Percentiles rank a stretch among this genome's conserved stretches.
These are phyloP conservation scores for Syritta pipiens DNA, from an alignment of 2,888 invertebrate genomes.

Conservation along the genomic window DNA sequence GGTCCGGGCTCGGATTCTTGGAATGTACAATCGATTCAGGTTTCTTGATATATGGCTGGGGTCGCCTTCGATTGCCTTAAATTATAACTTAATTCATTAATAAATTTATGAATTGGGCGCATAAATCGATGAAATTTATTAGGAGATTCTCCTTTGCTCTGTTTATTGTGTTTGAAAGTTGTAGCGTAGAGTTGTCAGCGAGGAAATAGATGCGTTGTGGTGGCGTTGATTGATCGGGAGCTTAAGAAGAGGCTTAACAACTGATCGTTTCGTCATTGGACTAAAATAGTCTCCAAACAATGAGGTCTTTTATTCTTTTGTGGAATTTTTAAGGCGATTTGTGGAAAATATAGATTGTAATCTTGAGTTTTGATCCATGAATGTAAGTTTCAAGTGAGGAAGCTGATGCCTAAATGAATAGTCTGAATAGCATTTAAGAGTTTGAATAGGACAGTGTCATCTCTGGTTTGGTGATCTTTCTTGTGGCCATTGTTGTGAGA, in stretches of 20 bases:
- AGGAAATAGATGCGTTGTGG: slow-evolving; percentile 18
- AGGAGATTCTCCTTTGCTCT: slow-evolving; percentile 45
- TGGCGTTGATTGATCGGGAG: slow-evolving; percentile 59
- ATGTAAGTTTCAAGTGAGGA: slow-evolving; percentile 50
- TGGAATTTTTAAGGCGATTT: slow-evolving; percentile 19
- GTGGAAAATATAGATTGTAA: not conserved
- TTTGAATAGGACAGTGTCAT: slow-evolving; percentile 21
- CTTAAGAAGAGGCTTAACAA: slow-evolving; percentile 23
- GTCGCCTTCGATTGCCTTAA: slow-evolving; percentile 44
- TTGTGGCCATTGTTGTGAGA: slow-evolving; percentile 14
- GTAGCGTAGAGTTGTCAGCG: slow-evolving; percentile 31
- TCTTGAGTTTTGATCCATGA: slow-evolving; percentile 10
- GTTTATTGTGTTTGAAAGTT: slow-evolving; percentile 28
- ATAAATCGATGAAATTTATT: slow-evolving; percentile 77
- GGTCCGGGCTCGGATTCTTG: slow-evolving; percentile 33
- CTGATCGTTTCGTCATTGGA: slow-evolving; percentile 10
- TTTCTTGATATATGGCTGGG: slow-evolving; percentile 55
- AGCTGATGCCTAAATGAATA: slow-evolving; percentile 29
- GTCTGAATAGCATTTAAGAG: not conserved
- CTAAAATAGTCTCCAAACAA: not conserved
- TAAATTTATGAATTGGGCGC: slow-evolving; percentile 77
- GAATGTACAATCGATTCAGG: slow-evolving; percentile 50
- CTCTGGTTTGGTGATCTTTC: slow-evolving; percentile 25
- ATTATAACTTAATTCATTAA: slow-evolving; percentile 79
- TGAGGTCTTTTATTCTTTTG: slow-evolving; percentile 12